phyloP scores from a whole-genome alignment of 2,113 vertebrate genomes.

The Prochilodus magdalenae region DNA sequence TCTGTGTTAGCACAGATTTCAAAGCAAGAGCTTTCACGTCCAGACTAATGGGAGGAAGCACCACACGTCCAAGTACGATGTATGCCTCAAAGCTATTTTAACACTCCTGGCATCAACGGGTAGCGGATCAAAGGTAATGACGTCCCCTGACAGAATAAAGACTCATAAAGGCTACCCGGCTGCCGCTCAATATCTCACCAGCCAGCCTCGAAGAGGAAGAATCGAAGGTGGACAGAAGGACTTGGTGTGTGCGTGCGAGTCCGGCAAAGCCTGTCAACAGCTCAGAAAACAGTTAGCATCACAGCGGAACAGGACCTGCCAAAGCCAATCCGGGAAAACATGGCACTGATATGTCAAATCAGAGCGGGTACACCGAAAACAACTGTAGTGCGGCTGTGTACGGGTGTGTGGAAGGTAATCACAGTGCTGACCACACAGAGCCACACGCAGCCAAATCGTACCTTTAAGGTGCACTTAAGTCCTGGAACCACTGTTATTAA shows the following conservation, averaged over 20 bases:
- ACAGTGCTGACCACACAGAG: conserved; percentile 6
- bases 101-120: conserved; percentile 15
- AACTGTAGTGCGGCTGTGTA: conserved; percentile 10
- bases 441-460: too few species aligned
- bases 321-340: conserved; percentile 24
- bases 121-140: background rate
- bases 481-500: too few species aligned
- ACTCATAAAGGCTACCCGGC: conserved; percentile 20
- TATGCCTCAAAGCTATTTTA: conserved; percentile 20
- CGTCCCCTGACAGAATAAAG: conserved; percentile 36
- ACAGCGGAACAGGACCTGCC: background rate
- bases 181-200: conserved; percentile 31
- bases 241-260: background rate
- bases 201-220: background rate
- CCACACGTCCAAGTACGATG: background rate
- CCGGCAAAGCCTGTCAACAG: background rate
- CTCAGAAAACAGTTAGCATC: background rate
- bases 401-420: background rate
- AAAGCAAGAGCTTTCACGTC: background rate
- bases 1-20: background rate
- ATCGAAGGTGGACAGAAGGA: background rate
- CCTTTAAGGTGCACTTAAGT: too few species aligned
- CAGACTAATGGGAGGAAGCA: conserved; percentile 2
- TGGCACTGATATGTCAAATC: background rate
- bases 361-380: background rate